phyloP scores from a whole-genome alignment of 2,113 vertebrate genomes.

The Tiliqua scincoides region DNA sequence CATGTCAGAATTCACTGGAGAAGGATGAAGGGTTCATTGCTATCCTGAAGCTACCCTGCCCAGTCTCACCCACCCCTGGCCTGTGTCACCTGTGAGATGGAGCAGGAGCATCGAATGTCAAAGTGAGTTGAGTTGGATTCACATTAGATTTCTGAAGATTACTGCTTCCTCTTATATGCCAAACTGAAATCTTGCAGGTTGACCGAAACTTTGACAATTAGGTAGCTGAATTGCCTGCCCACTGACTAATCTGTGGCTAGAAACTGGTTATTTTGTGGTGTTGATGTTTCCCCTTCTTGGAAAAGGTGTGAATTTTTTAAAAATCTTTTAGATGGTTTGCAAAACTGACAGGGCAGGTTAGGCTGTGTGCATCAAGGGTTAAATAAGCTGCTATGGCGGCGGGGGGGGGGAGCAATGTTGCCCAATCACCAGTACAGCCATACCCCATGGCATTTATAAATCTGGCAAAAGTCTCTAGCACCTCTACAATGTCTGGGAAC shows the following conservation, averaged over 20 bases:
- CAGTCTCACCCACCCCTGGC: background rate
- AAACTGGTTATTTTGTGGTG: background rate
- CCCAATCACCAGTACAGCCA: too few species aligned
- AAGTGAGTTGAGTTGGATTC: background rate
- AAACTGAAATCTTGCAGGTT: conserved; percentile 15
- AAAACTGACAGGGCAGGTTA: too few species aligned
- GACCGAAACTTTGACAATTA: conserved; percentile 32
- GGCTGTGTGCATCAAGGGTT: too few species aligned
- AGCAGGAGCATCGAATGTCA: background rate
- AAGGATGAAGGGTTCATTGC: background rate
- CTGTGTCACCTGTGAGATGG: background rate
- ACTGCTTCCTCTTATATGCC: background rate
- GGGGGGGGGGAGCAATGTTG: too few species aligned
- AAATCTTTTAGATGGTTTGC: too few species aligned
- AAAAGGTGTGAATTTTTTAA: background rate
- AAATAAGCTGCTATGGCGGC: too few species aligned
- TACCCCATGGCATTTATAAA: too few species aligned
- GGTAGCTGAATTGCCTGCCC: conserved; percentile 13
- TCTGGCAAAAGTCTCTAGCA: too few species aligned
- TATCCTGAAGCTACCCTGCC: too few species aligned
- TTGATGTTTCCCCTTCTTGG: background rate
- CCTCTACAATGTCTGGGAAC: too few species aligned
- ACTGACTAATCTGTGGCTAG: background rate
- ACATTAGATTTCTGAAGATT: background rate
- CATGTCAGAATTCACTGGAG: background rate